Evolutionary conservation across 2,888 invertebrate genomes (phyloP), one percentile per base, ranked within the genome.

Genomic region (Tuta absoluta): DNA sequence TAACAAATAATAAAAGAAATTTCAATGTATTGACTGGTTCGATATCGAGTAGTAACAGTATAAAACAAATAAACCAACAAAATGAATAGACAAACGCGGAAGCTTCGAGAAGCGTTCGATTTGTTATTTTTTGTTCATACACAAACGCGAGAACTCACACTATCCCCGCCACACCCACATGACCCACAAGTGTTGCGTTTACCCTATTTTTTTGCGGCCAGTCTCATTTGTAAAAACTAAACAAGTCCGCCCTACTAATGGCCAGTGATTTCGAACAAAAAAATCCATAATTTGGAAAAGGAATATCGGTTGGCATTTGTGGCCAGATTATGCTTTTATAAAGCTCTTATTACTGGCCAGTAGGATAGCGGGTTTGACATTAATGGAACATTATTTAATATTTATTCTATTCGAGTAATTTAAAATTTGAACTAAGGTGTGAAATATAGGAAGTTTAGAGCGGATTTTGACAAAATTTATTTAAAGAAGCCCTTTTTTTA

Each of bases 141-240:
- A 45, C 45, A 45, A 37, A 58, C 11, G 17, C 17, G 14, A 58
- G 58, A 45, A 14, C 23, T 59, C 33, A 17, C 19, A 19, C 12
- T 59, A 59, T 19, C 21, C 38, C 66, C 70, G 63, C 72, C 72
- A 57, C 63, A 64, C 73, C 62, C 63, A 64, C 53, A 67, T 68
- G 71, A 67, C 69, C 70, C 69, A 69, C 65, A 72, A 75, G 66
- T 69, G 68, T 73, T 73, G 69, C 68, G 66, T 70, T 71, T 63
- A 66, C 66, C 70, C 66, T 64, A 63, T 75, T 77, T 75, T n/a
- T 79, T 77, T 76, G 67, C 68, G 41, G 37, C 61, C 24, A 53
- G 56, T 61, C 61, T 65, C 64, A 69, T 70, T 70, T 70, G 71
- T 68, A 69, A 75, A 73, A 76, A 72, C 66, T 67, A 73, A 73